Evolutionary conservation across 1,140 invertebrate species (phyloP).

Genomic region (Notospermus geniculatus): DNA sequence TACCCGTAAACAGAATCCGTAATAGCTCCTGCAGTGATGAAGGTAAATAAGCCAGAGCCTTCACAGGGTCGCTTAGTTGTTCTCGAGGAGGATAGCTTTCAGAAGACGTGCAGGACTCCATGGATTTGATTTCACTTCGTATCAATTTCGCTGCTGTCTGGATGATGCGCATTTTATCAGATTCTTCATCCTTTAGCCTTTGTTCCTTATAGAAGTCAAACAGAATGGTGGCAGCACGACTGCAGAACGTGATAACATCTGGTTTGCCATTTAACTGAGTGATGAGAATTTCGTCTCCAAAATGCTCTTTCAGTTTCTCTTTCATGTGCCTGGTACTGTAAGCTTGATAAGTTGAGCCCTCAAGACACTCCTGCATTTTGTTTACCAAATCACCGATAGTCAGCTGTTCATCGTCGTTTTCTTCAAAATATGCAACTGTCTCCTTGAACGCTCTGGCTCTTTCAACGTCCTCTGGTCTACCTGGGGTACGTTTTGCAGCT

Average conservation of each 20-base stretch:
- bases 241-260: constrained; percentile 21
- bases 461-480: neutral
- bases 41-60: too few relatives aligned
- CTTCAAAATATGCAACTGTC: constrained; percentile 12
- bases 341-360: constrained; percentile 13
- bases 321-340: constrained; percentile 25
- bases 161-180: constrained; percentile 8
- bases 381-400: constrained; percentile 13
- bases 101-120: too few relatives aligned
- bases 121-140: too few relatives aligned
- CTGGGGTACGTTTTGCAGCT: neutral
- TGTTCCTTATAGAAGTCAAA: constrained; percentile 11
- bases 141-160: constrained; percentile 6
- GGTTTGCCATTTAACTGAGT: constrained; percentile 20
- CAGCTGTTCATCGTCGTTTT: constrained; percentile 23
- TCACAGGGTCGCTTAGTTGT: too few relatives aligned
- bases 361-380: constrained; percentile 17
- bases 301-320: constrained; percentile 20
- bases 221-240: constrained; percentile 15
- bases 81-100: too few relatives aligned
- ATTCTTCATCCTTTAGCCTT: neutral
- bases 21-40: constrained; percentile 13
- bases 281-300: constrained; percentile 18
- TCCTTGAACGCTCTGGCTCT: constrained; percentile 13
- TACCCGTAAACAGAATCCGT: constrained; percentile 8